Percentiles rank a stretch among this genome's conserved stretches.
Evolutionary conservation across 2,888 invertebrate genomes (phyloP).

Genomic region (Halictus ligatus): DNA sequence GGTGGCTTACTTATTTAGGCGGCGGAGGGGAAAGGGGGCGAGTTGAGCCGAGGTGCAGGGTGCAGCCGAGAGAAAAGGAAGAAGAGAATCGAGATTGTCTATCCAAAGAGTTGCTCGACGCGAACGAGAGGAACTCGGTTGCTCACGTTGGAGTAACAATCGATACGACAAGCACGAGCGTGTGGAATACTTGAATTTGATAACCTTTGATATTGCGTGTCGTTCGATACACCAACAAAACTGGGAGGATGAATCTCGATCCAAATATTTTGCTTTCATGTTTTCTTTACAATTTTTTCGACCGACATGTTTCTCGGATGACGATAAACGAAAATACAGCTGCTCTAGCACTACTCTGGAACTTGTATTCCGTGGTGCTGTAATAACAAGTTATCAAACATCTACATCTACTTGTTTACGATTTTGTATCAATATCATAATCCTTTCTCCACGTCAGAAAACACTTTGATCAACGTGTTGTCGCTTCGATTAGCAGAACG

Average conservation of each 20-base stretch:
- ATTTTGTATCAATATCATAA: neutral
- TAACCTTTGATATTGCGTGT: slow-evolving; percentile 60
- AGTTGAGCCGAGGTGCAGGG: neutral
- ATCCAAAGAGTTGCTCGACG: neutral
- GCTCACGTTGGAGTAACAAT: neutral
- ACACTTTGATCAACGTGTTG: neutral
- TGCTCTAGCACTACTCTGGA: neutral
- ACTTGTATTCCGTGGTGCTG: neutral
- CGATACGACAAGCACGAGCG: neutral
- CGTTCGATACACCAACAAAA: neutral
- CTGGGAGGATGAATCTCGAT: neutral
- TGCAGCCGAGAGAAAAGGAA: neutral
- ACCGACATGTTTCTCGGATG: neutral
- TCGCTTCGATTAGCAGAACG: neutral
- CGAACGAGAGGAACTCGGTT: neutral
- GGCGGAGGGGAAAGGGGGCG: neutral
- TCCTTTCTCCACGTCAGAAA: neutral
- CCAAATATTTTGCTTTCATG: slow-evolving; percentile 2
- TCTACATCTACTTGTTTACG: neutral
- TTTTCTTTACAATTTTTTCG: neutral
- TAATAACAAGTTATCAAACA: neutral
- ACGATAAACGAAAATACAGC: neutral
- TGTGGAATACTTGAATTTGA: slow-evolving; percentile 58
- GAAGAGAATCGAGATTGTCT: neutral
- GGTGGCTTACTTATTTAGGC: slow-evolving; percentile 34